Evolutionary conservation across 2,888 invertebrate genomes (phyloP).

Genomic region (Leptodirus hochenwartii): DNA sequence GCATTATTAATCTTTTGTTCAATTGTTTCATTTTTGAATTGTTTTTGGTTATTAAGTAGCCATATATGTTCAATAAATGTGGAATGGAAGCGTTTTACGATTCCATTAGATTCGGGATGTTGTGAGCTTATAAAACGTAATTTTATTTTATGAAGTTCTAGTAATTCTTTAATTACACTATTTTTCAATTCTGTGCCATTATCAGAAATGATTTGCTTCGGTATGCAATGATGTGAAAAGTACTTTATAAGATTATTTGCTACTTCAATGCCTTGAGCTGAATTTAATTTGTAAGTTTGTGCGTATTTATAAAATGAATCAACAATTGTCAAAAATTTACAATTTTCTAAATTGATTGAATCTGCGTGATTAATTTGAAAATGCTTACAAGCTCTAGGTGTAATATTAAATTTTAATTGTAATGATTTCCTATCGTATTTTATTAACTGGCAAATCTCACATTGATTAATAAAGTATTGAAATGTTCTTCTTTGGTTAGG

Average conservation of each 20-base stretch:
- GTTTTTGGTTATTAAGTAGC: slow-evolving; percentile 7
- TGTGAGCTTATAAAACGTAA: slow-evolving; percentile 11
- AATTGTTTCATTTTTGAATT: too few species aligned
- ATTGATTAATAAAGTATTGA: slow-evolving; percentile 6
- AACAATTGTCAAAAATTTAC: slow-evolving; percentile 13
- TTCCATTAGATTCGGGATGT: slow-evolving; percentile 12
- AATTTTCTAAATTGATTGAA: slow-evolving; percentile 3
- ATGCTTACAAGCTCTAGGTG: slow-evolving; percentile 6
- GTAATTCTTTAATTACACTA: slow-evolving; percentile 10
- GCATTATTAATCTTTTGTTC: too few species aligned
- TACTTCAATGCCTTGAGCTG: slow-evolving; percentile 8
- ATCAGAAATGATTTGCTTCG: slow-evolving; percentile 12
- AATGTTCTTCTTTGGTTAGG: slow-evolving; percentile 8
- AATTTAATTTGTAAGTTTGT: slow-evolving; percentile 11
- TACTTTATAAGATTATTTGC: slow-evolving; percentile 10
- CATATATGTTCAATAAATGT: slow-evolving; percentile 9
- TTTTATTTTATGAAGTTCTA: slow-evolving; percentile 12
- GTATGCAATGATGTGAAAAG: slow-evolving; percentile 13
- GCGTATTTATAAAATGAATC: slow-evolving; percentile 13
- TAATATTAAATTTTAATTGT: slow-evolving; percentile 6
- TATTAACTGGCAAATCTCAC: slow-evolving; percentile 6
- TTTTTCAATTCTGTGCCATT: slow-evolving; percentile 14
- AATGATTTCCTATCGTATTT: slow-evolving; percentile 9
- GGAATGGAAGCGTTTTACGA: slow-evolving; percentile 11
- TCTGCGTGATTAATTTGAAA: slow-evolving; percentile 8